Percentiles rank a stretch among this genome's conserved stretches.
These are phyloP conservation scores for Drosophila punjabiensis DNA, from an alignment of 1,140 invertebrate species.

Conservation along the genomic window DNA sequence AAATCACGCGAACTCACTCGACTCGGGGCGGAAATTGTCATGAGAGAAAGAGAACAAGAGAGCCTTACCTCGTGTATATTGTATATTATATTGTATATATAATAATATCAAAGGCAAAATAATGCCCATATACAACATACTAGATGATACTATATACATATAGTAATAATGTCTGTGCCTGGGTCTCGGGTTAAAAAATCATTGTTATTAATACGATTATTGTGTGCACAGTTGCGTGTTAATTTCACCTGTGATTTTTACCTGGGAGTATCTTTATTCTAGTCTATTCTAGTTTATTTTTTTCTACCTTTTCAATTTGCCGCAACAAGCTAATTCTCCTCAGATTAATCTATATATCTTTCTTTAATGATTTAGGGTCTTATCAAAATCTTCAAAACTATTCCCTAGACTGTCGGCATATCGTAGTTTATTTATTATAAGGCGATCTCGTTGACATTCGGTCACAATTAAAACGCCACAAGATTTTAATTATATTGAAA, in stretches of 20 bases:
- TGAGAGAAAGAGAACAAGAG: not conserved
- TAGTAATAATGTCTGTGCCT: slow-evolving; percentile 4
- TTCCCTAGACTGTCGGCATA: not conserved
- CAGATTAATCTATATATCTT: slow-evolving; percentile 29
- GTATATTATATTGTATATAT: slow-evolving; percentile 15
- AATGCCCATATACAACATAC: slow-evolving; percentile 44
- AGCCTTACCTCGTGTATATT: slow-evolving; percentile 10
- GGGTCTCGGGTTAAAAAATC: slow-evolving; percentile 48
- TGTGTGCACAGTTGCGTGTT: slow-evolving; percentile 83
- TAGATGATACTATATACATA: slow-evolving; percentile 18
- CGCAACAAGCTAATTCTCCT: too few species aligned
- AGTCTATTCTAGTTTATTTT: slow-evolving; percentile 18
- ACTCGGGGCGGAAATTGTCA: slow-evolving; percentile 37
- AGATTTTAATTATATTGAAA: slow-evolving; percentile 49
- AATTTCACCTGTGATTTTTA: slow-evolving; percentile 79
- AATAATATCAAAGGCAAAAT: slow-evolving; percentile 39
- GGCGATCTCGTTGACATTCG: slow-evolving; percentile 47
- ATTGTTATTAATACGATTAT: slow-evolving; percentile 84
- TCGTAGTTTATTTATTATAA: slow-evolving; percentile 14
- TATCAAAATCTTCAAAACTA: not conserved
- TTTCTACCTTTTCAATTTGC: not conserved
- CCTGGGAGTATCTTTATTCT: slow-evolving; percentile 40
- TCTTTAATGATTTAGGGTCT: too few species aligned
- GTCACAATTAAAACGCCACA: slow-evolving; percentile 35
- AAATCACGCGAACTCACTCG: slow-evolving; percentile 58